Evolutionary conservation across 2,113 vertebrate genomes (phyloP).

Genomic region (Physeter macrocephalus): DNA sequence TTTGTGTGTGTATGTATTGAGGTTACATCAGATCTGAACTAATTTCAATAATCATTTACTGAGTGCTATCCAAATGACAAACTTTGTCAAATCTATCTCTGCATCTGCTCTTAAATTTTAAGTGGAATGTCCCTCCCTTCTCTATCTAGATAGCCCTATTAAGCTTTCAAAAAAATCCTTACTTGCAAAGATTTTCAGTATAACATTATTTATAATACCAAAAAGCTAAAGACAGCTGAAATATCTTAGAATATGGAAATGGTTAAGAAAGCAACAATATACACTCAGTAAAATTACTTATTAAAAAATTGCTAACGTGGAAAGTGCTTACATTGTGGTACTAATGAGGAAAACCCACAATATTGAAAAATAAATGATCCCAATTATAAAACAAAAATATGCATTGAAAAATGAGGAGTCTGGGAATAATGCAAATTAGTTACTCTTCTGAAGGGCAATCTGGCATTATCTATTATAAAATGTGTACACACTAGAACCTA

Average conservation of each 20-base stretch:
- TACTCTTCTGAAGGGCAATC: slow-evolving; percentile 7
- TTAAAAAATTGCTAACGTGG: slow-evolving; percentile 20
- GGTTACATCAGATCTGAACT: neutral
- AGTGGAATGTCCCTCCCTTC: neutral
- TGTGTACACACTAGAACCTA: neutral
- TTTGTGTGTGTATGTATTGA: neutral
- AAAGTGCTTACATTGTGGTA: neutral
- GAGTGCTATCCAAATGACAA: neutral
- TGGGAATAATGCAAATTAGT: neutral
- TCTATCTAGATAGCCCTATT: neutral
- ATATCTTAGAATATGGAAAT: neutral
- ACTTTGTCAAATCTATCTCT: neutral
- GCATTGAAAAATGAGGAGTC: neutral
- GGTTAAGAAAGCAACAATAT: neutral
- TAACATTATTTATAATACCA: slow-evolving; percentile 12
- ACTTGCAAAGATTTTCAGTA: neutral
- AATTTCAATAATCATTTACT: neutral
- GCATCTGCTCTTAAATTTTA: neutral
- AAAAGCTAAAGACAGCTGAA: slow-evolving; percentile 26
- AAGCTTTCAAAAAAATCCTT: neutral
- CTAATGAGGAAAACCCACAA: neutral
- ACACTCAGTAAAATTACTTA: slow-evolving; percentile 20
- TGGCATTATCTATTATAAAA: slow-evolving; percentile 8
- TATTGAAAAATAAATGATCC: neutral
- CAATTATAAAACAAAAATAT: slow-evolving; percentile 32